Evolutionary conservation across 2,113 vertebrate species (phyloP), one percentile per base, ranked within the genome.

Genomic region (Eleginops maclovinus): DNA sequence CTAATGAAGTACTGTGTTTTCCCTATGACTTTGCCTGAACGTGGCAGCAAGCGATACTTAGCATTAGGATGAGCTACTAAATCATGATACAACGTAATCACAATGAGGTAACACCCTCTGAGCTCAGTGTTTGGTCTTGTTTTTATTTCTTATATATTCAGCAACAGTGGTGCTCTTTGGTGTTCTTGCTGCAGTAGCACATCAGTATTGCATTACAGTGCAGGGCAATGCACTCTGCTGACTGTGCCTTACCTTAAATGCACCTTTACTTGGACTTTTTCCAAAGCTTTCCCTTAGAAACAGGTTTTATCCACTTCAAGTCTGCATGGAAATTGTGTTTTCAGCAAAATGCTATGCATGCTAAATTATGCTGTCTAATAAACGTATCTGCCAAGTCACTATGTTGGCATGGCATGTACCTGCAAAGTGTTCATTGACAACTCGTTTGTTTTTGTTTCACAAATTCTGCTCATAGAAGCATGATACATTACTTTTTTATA

Each of bases 1-100:
- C 47, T 72, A 84, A 88, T 80, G 12, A 83, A 72, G 67, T 24
- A 14, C 10, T 46, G 69, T 72, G 5, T 47, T 86, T 81, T 47
- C 46, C 62, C 55, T 12, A 26, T 24, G 77, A 77, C 60, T 72
- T 78, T 76, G 41, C 44, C 1, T 65, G 19, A 46, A 15, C 13
- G 26, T 36, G 19, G 44, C 44, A 31, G 43, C 43, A 14, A 26
- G 17, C 1, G 1, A 2, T 51, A 16, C 47, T 63, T 54, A 24
- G 60, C 46, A 24, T 64, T 53, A 59, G 26, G 15, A 51, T 51
- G 56, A 68, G 46, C 26, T 51, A 67, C 51, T 72, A 78, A 59
- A 82, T 77, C 28, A 53, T 31, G 49, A 59, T 56, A 58, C 19
- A 9, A 41, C 55, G 74, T 75, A 16, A 81, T 53, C 67, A 15